Base-by-base conservation (phyloP, 2,797 vertebrate genomes). In the Rhabdomys pumilio region DNA sequence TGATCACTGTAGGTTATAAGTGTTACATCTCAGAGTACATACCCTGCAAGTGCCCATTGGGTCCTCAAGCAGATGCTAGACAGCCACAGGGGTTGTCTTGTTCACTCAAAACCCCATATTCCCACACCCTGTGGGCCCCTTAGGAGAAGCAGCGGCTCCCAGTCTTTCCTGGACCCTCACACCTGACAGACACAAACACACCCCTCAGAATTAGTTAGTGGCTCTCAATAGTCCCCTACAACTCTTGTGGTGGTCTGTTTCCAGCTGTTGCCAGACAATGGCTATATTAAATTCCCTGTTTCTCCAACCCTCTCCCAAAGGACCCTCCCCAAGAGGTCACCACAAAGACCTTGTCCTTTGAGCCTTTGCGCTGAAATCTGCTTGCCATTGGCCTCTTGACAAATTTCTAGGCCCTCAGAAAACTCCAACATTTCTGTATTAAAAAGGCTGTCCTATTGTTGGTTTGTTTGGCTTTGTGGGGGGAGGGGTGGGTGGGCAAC, bases 311-410 rank as follows among this genome's bases (percentile, higher is more conserved):
- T 29, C 24, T 4, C n/a, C 3, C 12, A 61, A 69, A 69, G 67
- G 67, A n/a, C 67, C 15, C 73, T 24, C 26, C 17, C 82, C 41
- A 9, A 47, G 84, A 38, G 90, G 57, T 73, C n/a, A 31, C 44
- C 50, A 22, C 47, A 61, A 44, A 90, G 67, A 26, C 11, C 31
- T 90, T 26, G 34, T 87, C 80, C 63, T 91, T 65, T 47, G 92
- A 96, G 82, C 29, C 87, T n/a, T 31, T 20, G 38, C 72, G 47
- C 17, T 61, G 59, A 94, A 77, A 88, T 69, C 24, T 83, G 29
- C 90, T 90, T 96, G 44, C 84, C 65, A 55, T 89, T 89, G 67
- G 90, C 53, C 15, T n/a, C 88, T 50, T 65, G 47, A 34, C 14
- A 4, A 14, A 65, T 29, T 17, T 47, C 13, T 44, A 81, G 50